Conservation (phyloP, 2,113 vertebrate species). For the Ophthalmolycus amberensis region DNA sequence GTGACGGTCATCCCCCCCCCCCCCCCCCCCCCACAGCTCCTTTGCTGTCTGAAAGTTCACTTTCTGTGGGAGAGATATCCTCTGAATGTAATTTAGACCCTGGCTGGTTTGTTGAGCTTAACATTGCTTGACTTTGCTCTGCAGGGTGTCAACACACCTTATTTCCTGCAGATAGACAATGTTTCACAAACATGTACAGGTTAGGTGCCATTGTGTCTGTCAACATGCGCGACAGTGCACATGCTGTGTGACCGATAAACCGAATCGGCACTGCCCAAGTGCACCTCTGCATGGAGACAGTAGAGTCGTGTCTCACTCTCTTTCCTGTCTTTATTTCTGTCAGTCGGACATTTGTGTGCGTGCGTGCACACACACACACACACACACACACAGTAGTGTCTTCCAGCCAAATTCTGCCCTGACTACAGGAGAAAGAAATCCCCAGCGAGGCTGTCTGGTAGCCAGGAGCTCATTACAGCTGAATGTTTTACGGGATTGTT, state of each 20-base stretch:
- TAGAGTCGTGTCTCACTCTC: slow-evolving; percentile 3
- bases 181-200: slow-evolving; percentile 21
- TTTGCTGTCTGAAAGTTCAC: too few species aligned
- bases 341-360: not conserved
- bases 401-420: not conserved
- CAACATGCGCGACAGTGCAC: not conserved
- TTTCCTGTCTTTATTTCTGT: not conserved
- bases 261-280: not conserved
- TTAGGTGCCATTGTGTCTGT: not conserved
- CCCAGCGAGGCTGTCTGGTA: slow-evolving; percentile 26
- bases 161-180: slow-evolving; percentile 26
- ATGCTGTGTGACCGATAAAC: not conserved
- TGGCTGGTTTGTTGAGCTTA: slow-evolving; percentile 7
- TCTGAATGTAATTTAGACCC: too few species aligned
- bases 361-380: too few species aligned
- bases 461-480: slow-evolving; percentile 48
- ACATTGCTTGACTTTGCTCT: slow-evolving; percentile 26
- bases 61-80: too few species aligned
- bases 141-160: slow-evolving; percentile 14
- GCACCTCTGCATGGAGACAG: slow-evolving; percentile 1
- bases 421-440: slow-evolving; percentile 8
- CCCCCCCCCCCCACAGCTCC: too few species aligned
- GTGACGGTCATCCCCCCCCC: too few species aligned
- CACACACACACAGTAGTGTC: not conserved
- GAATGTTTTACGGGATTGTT: slow-evolving; percentile 58